Base-by-base conservation (phyloP, 2,797 vertebrate genomes). In the Enteromius argenteus region DNA sequence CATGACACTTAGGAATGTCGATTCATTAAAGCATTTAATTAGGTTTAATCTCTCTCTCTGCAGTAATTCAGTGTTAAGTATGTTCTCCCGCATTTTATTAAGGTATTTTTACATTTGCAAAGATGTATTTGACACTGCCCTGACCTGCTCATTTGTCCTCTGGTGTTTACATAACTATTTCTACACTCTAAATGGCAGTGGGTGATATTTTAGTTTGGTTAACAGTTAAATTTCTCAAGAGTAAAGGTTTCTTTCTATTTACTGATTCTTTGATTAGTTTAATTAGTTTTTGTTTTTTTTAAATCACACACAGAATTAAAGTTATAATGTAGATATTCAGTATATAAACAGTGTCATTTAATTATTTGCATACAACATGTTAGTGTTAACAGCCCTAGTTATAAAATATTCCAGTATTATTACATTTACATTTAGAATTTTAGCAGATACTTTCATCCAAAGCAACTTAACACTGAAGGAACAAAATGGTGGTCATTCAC, bases 101-200 rank as follows among this genome's bases (percentile, higher is more conserved):
- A 53, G 10, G 19, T 2, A 8, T 3, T 35, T 53, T 37, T 56
- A 37, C 19, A 71, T 27, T 5, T 53, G 72, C 35, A 74, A 35
- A 37, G 1, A n/a, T 3, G 10, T 53, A 14, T 74, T 53, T 74
- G 32, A 4, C 71, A 51, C 27, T 1, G 17, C 19, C 30, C 35
- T n/a, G 3, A 32, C 32, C 21, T 37, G 10, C 19, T 14, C 49
- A 23, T 56, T 75, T 56, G 30, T 56, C 19, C 2, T 15, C 71
- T 75, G 21, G 73, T 56, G 51, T 75, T 75, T 56, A 37, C 73
- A 56, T 75, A 9, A 37, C 35, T 32, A 75, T 56, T 75, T 75
- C 19, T 75, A 30, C 60, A 15, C 23, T 30, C 15, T 75, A 32
- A 75, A 56, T 75, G 51, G 13, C 73, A 56, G 21, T 56, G 27